Conservation (phyloP, 92 coral and sea anemone species). For the Paragorgia papillata region DNA sequence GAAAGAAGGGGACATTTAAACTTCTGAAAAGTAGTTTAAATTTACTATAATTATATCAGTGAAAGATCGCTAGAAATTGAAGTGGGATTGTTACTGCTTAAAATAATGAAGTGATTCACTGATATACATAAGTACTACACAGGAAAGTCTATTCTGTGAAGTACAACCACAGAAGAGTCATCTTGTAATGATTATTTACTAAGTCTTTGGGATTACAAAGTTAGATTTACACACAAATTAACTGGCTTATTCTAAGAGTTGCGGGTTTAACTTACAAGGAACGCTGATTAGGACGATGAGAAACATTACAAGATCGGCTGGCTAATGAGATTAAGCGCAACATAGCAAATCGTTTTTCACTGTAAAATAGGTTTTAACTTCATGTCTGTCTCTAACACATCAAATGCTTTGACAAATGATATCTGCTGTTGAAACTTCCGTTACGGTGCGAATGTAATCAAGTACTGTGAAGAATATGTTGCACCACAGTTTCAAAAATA, state of each 20-base stretch:
- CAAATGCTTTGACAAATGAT: neutral
- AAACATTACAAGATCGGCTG: neutral
- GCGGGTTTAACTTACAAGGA: conserved; percentile 13
- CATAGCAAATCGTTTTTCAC: neutral
- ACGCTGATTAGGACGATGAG: neutral
- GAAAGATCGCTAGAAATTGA: no score
- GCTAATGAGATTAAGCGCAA: neutral
- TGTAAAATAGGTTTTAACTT: neutral
- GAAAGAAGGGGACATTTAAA: no score
- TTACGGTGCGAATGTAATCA: no score
- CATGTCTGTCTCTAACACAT: neutral
- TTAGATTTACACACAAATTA: conserved; percentile 4
- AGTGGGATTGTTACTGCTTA: no score
- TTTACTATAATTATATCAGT: no score
- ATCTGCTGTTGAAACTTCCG: no score
- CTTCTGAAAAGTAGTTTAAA: no score
- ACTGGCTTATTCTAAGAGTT: conserved; percentile 7
- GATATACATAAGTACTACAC: no score
- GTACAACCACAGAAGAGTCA: neutral
- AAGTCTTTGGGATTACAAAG: conserved; percentile 1
- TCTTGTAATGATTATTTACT: neutral
- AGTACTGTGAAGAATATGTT: no score
- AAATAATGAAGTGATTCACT: no score
- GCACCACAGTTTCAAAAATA: no score
- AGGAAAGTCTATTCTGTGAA: neutral